Evolutionary conservation across 2,888 invertebrate genomes (phyloP), one percentile per base, ranked within the genome.

Genomic region (Microdon myrmicae): DNA sequence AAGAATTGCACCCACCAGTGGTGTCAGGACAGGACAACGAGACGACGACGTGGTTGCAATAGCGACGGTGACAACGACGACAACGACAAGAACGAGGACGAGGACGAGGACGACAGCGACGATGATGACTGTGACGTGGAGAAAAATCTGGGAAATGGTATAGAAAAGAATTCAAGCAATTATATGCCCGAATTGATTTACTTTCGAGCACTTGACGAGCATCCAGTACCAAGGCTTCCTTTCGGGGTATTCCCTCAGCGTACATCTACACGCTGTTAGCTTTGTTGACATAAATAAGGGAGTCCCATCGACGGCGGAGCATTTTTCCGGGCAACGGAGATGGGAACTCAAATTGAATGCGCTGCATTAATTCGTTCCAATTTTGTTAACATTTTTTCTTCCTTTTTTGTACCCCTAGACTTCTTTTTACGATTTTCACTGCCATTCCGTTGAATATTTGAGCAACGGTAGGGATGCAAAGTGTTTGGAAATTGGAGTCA

Each of bases 101-200:
- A n/a, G 12, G 53, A 17, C 17, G 14, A 32, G 9, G 35, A 16
- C 19, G 16, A 10, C 6, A 22, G 10, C 17, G 32, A 25, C 28
- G 45, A 45, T 35, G 53, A 51, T 51, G 55, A 55, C 41, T 49
- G 29, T 29, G 61, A 56, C 47, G 58, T 45, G 23, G 45, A 64
- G 51, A 47, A 58, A 64, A 64, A 51, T 58, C 58, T 43, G 7
- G 41, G 51, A 35, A 64, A 58, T 47, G 51, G 51, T 58, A 41
- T 9, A 4, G 45, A 53, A 44, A 47, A 35, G 53, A 60, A 64
- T 64, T 56, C 56, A 32, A 64, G 51, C 64, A 64, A 64, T 64
- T 64, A 64, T 64, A 64, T 58, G 64, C 64, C 64, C 58, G 58
- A 64, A 58, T 64, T 64, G 64, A 64, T 64, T 64, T 58, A 64